Percentiles rank a stretch among this genome's conserved stretches.
Conservation (phyloP, 2,797 vertebrate genomes). For the Moxostoma hubbsi region DNA sequence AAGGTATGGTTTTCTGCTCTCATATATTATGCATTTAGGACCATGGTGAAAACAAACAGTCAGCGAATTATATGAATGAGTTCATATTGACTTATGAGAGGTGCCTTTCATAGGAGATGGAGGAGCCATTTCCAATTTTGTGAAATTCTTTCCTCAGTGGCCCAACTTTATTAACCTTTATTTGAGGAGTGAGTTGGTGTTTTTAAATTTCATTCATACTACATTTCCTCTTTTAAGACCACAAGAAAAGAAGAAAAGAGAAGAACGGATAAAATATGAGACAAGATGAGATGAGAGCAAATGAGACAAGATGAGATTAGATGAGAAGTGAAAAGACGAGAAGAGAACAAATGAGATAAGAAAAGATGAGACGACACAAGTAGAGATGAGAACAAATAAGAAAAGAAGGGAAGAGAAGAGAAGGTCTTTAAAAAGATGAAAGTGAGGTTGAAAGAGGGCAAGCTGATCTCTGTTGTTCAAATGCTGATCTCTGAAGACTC, state of each 20-base stretch:
- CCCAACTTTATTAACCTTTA: conserved; percentile 10
- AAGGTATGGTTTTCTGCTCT: conserved; percentile 18
- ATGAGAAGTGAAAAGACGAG: neutral
- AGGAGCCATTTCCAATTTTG: conserved; percentile 2
- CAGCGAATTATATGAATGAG: conserved; percentile 6
- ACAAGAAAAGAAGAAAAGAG: conserved; percentile 12
- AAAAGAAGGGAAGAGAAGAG: no score
- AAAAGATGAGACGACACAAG: neutral
- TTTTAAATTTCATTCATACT: neutral
- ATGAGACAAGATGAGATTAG: conserved; percentile 25
- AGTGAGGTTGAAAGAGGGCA: conserved; percentile 26
- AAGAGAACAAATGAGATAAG: neutral
- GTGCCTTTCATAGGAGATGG: neutral
- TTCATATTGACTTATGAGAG: conserved; percentile 40
- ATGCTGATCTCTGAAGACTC: conserved; percentile 27
- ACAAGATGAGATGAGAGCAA: neutral
- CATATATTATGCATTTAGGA: conserved; percentile 42
- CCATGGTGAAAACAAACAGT: conserved; percentile 4
- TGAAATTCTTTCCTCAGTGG: neutral
- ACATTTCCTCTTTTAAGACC: neutral
- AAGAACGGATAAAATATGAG: conserved; percentile 35
- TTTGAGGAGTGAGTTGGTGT: neutral
- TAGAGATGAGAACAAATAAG: no score
- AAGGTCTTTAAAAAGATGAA: neutral
- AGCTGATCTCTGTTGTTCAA: conserved; percentile 15